Evolutionary conservation across 2,113 vertebrate species (phyloP), one percentile per base, ranked within the genome.

Genomic region (Lanius collurio): DNA sequence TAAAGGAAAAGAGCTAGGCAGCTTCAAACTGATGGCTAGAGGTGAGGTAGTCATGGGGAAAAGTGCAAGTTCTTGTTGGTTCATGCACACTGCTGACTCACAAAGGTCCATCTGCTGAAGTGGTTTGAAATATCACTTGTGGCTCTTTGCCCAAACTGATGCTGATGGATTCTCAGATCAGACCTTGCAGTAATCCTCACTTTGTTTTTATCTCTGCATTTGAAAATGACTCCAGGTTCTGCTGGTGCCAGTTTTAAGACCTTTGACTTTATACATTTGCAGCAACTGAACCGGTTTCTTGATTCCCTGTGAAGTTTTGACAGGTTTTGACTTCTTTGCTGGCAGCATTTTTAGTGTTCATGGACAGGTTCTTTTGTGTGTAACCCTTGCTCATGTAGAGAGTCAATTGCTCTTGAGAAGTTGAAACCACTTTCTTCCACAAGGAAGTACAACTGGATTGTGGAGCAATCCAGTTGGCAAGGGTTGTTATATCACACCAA

Each of bases 1-100:
- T 91, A 80, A 73, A 94, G 81, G 74, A 95, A 88, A 35, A 13
- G 9, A 95, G 90, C 87, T 91, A 91, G 92, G 91, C 90, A 95
- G 89, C 91, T 69, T 87, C 91, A 91, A 3, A 85, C 82, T 86
- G 62, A 80, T 76, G 93, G 87, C 84, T 90, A 84, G 93, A 93
- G 89, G 89, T 92, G 95, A 93, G 87, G 95, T 64, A 89, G 95
- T 8, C 31, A 26, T 69, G 49, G 70, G 80, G 23, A 74, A 26
- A 55, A 68, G 31, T 59, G 39, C 27, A 37, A 74, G 73, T 67
- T 86, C 52, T 50, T 33, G 42, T 2, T 26, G 39, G 55, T 44
- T 70, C 9, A 1, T 4, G 21, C 1, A 1, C 52, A 35, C 35
- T n/a, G 42, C 57, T 69, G 76, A 47, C 37, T 53, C 22, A 5